Percentiles rank a stretch among this genome's conserved stretches.
Evolutionary conservation across 2,113 vertebrate species (phyloP).

Genomic region (Scatophagus argus): DNA sequence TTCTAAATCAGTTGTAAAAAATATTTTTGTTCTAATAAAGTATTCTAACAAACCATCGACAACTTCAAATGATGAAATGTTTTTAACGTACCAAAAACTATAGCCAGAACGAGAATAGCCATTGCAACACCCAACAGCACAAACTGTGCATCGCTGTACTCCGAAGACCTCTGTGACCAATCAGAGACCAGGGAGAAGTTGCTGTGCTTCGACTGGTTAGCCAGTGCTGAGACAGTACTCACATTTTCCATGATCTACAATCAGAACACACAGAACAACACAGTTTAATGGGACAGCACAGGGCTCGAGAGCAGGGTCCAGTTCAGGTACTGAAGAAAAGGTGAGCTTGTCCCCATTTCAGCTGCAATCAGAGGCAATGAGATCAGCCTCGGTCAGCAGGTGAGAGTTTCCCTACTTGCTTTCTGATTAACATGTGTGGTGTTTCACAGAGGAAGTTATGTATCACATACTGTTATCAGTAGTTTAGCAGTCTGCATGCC

Average conservation of each 20-base stretch:
- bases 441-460: slow-evolving; percentile 20
- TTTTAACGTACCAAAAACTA: slow-evolving; percentile 86
- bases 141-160: slow-evolving; percentile 82
- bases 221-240: slow-evolving; percentile 7
- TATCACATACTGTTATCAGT: not conserved
- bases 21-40: not conserved
- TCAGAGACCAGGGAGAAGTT: slow-evolving; percentile 22
- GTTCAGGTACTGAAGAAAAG: not conserved
- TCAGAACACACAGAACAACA: slow-evolving; percentile 39
- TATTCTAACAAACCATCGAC: not conserved
- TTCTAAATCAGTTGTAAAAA: not conserved
- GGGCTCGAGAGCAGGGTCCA: not conserved
- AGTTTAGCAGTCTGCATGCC: not conserved
- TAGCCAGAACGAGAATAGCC: slow-evolving; percentile 91
- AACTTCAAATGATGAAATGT: not conserved
- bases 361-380: not conserved
- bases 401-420: not conserved
- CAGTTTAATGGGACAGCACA: not conserved
- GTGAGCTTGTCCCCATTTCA: too few relatives aligned
- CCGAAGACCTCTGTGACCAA: not conserved
- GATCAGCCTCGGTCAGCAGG: not conserved
- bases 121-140: slow-evolving; percentile 90
- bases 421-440: not conserved
- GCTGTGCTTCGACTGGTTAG: slow-evolving; percentile 55
- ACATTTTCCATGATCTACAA: slow-evolving; percentile 72